Percentiles rank a stretch among this genome's conserved stretches.
Conservation (phyloP, 2,797 vertebrate genomes). For the Crax fasciolata region DNA sequence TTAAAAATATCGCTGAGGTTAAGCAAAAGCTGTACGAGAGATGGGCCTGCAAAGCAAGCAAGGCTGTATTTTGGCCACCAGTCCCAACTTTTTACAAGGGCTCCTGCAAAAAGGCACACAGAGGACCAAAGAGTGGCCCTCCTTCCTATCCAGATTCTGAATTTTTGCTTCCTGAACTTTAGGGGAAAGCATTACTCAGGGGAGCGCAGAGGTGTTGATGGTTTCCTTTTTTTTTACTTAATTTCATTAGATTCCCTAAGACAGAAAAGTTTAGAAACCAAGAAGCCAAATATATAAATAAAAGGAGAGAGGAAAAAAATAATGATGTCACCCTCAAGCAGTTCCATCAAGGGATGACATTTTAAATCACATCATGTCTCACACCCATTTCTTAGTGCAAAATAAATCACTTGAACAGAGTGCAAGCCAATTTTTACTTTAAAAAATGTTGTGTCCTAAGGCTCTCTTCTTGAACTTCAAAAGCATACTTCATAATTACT, state of each 20-base stretch:
- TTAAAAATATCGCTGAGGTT: not conserved
- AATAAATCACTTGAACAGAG: conserved; percentile 96
- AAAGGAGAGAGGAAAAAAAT: conserved; percentile 50
- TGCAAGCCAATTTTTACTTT: conserved; percentile 89
- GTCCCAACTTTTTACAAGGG: not conserved
- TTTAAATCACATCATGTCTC: conserved; percentile 97
- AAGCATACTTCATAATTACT: conserved; percentile 91
- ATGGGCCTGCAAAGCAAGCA: not conserved
- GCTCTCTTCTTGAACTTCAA: conserved; percentile 94
- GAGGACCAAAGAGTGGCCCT: not conserved
- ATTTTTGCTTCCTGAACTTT: not conserved
- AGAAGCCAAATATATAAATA: conserved; percentile 67
- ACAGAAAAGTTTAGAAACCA: conserved; percentile 76
- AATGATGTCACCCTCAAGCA: conserved; percentile 82
- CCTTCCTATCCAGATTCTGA: not conserved
- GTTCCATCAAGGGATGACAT: conserved; percentile 92
- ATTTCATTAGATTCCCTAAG: conserved; percentile 76
- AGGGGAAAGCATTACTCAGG: not conserved
- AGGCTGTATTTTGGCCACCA: not conserved
- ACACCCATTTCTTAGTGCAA: conserved; percentile 88
- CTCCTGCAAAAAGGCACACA: not conserved
- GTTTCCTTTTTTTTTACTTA: conserved; percentile 15
- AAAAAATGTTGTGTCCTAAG: conserved; percentile 90
- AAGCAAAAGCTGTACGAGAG: not conserved
- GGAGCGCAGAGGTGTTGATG: not conserved